phyloP scores from a whole-genome alignment of 2,797 vertebrate genomes.

The Cirrhinus molitorella region DNA sequence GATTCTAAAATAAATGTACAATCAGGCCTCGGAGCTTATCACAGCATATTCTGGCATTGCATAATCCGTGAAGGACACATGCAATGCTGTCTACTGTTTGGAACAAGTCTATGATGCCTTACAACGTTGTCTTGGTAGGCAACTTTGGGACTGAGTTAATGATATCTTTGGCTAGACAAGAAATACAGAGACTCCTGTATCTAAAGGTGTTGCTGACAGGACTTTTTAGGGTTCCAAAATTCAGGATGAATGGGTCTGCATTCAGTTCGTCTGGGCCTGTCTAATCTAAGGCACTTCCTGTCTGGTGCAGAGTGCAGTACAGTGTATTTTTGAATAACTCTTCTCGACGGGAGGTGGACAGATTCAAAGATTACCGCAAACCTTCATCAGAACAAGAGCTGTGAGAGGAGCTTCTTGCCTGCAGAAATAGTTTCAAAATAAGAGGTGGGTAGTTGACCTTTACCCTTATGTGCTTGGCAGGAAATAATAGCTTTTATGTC shows the following conservation, averaged over 20 bases:
- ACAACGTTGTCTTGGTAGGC: not conserved
- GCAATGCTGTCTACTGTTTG: not conserved
- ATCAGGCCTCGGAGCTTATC: not conserved
- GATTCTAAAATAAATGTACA: not conserved
- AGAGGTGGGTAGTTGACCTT: slow-evolving; percentile 52
- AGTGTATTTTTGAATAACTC: slow-evolving; percentile 27
- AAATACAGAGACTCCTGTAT: not conserved
- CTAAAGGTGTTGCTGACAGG: not conserved
- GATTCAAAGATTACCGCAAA: slow-evolving; percentile 48
- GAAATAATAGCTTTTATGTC: slow-evolving; percentile 48
- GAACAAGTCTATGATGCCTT: not conserved
- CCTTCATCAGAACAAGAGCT: slow-evolving; percentile 48
- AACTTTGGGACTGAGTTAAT: slow-evolving; percentile 9
- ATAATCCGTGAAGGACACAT: not conserved
- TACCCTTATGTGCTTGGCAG: slow-evolving; percentile 21
- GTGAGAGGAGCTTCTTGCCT: slow-evolving; percentile 34
- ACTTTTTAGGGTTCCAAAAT: slow-evolving; percentile 1
- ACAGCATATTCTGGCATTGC: not conserved
- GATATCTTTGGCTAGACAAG: not conserved
- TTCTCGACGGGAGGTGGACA: slow-evolving; percentile 46
- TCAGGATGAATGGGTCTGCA: not conserved
- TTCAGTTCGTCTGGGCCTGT: not conserved
- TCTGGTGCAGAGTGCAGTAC: slow-evolving; percentile 12
- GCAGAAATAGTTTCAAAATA: slow-evolving; percentile 43
- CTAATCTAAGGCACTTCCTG: slow-evolving; percentile 22